Percentiles rank a stretch among this genome's conserved stretches.
Conservation (phyloP, 1,140 invertebrate genomes). For the Portunus trituberculatus region DNA sequence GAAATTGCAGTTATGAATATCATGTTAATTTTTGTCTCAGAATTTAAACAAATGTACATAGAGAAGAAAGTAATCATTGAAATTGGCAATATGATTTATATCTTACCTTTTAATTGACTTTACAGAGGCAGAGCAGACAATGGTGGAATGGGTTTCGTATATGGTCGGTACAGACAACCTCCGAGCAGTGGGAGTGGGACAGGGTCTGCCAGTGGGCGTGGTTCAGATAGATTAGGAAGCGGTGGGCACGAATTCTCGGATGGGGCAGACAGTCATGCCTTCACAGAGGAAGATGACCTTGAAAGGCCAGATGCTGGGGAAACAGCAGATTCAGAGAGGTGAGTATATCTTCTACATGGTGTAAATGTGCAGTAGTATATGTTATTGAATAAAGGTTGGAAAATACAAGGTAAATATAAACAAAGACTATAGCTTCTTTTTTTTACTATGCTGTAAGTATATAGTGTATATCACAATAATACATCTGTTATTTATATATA, state of each 20-base stretch:
- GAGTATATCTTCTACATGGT: slow-evolving; percentile 82
- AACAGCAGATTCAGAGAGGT: slow-evolving; percentile 76
- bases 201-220: slow-evolving; percentile 80
- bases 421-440: neutral
- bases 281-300: slow-evolving; percentile 73
- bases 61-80: no score
- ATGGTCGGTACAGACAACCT: slow-evolving; percentile 89
- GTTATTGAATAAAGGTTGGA: neutral
- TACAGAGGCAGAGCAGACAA: slow-evolving; percentile 83
- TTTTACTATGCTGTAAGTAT: neutral
- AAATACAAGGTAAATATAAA: neutral
- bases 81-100: neutral
- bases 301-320: slow-evolving; percentile 76
- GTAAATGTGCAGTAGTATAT: slow-evolving; percentile 80
- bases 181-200: slow-evolving; percentile 81
- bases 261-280: slow-evolving; percentile 74
- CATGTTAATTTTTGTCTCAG: neutral
- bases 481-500: no score
- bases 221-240: slow-evolving; percentile 74
- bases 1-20: neutral
- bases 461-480: no score
- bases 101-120: neutral
- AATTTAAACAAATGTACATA: neutral
- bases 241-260: slow-evolving; percentile 73
- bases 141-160: slow-evolving; percentile 87